Evolutionary conservation across 2,888 invertebrate genomes (phyloP).

Genomic region (Acrocera orbiculus): DNA sequence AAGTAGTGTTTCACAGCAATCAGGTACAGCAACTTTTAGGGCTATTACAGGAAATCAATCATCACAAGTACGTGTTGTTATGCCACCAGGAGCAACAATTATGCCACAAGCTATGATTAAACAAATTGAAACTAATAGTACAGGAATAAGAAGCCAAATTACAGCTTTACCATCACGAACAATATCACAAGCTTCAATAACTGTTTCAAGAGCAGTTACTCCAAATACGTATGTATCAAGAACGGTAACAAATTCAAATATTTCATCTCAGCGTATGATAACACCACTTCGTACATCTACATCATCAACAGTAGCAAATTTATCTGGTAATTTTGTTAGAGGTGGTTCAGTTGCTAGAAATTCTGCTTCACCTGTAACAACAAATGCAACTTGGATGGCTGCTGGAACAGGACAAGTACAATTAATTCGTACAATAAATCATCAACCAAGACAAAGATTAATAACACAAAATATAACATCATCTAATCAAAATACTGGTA

Average conservation of each 20-base stretch:
- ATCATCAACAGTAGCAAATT: constrained; percentile 16
- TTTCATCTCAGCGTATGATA: constrained; percentile 24
- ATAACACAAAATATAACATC: constrained; percentile 24
- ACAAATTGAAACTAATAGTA: constrained; percentile 29
- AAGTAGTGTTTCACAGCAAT: constrained; percentile 17
- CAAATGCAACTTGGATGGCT: constrained; percentile 28
- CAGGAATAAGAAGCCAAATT: constrained; percentile 25
- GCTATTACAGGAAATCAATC: constrained; percentile 22
- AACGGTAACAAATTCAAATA: constrained; percentile 24
- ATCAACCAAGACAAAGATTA: constrained; percentile 25
- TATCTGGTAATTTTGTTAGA: constrained; percentile 26
- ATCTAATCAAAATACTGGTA: constrained; percentile 14
- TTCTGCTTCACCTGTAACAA: constrained; percentile 23
- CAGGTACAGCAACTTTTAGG: constrained; percentile 24
- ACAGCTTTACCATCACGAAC: constrained; percentile 27
- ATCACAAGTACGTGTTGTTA: constrained; percentile 27
- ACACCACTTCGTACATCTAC: constrained; percentile 26
- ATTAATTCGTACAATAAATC: constrained; percentile 27
- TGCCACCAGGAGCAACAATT: constrained; percentile 25
- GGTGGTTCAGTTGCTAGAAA: constrained; percentile 20
- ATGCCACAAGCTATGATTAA: constrained; percentile 36
- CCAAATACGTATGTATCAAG: constrained; percentile 28
- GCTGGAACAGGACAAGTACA: constrained; percentile 24
- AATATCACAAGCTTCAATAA: constrained; percentile 31
- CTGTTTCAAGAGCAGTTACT: constrained; percentile 27